Evolutionary conservation across 2,888 invertebrate genomes (phyloP), one percentile per base, ranked within the genome.

Genomic region (Tuta absoluta): DNA sequence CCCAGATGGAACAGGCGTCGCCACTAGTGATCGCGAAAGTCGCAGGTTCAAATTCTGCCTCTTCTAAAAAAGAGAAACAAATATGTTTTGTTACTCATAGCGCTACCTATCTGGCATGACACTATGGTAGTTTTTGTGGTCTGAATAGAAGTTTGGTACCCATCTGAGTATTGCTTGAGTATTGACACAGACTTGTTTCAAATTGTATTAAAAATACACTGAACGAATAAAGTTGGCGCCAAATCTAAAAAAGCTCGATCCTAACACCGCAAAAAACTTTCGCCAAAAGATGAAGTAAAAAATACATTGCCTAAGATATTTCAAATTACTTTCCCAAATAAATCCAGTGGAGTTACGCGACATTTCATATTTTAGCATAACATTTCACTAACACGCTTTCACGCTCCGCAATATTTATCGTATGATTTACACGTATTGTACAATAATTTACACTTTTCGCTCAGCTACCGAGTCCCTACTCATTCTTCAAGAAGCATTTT

Each of bases 371-470:
- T 14, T n/a, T 56, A 56, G 23, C 56, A 62, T 62, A 63, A 66
- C 65, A 61, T 57, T 63, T 65, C 65, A 59, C 63, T 38, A 45
- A 65, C 45, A 67, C 65, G 70, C 76, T 77, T 75, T 76, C 76
- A 65, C 72, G 24, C 51, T 66, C 49, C 60, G 64, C 59, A 67
- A 66, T 65, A 70, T 66, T 76, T 76, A 74, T 68, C 56, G 23
- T n/a, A 10, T 56, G 23, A 24, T 56, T 56, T n/a, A 56, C 77
- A 69, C 66, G 63, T 65, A 37, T 71, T 75, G 75, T 72, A 76
- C 68, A 66, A 65, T 66, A 65, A 77, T 81, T 81, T 75, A 65
- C 80, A 72, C 72, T 41, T 68, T 56, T 14, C 58, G 56, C 60
- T 63, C 61, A 67, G 64, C 49, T 63, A 64, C 28, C 8, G 33